phyloP scores from a whole-genome alignment of 2,888 invertebrate species.

The Ischnura elegans region DNA sequence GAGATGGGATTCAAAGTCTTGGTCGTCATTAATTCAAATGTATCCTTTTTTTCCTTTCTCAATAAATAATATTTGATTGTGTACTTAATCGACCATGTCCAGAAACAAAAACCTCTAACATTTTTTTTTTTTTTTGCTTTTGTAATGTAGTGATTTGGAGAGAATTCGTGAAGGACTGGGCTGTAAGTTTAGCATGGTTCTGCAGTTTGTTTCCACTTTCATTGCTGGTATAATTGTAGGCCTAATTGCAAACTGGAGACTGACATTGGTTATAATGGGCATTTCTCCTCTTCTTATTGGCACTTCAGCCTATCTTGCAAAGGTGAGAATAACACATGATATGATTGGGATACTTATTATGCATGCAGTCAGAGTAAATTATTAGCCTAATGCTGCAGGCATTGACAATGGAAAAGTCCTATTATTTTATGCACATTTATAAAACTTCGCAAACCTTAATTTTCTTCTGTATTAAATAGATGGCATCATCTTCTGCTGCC shows the following conservation, averaged over 20 bases:
- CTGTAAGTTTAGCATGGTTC: conserved; percentile 78
- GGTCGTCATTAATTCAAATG: too few relatives aligned
- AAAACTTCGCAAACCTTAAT: too few relatives aligned
- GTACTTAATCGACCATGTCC: too few relatives aligned
- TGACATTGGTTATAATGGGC: conserved; percentile 80
- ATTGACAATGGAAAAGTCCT: too few relatives aligned
- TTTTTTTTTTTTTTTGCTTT: background rate
- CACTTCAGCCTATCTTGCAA: conserved; percentile 76
- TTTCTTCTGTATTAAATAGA: conserved; percentile 73
- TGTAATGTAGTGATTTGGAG: conserved; percentile 78
- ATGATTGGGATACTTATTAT: too few relatives aligned
- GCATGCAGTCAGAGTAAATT: too few relatives aligned
- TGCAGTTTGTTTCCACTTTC: conserved; percentile 77
- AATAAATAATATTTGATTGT: too few relatives aligned
- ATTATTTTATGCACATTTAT: too few relatives aligned
- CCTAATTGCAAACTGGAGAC: conserved; percentile 79
- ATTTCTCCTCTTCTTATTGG: conserved; percentile 78
- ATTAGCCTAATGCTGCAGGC: too few relatives aligned
- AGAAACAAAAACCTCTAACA: background rate
- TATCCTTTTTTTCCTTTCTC: too few relatives aligned
- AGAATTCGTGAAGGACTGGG: conserved; percentile 79
- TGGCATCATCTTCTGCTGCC: conserved; percentile 77
- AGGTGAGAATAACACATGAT: conserved; percentile 74
- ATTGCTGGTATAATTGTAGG: conserved; percentile 77
- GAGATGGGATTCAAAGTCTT: too few relatives aligned